phyloP scores from a whole-genome alignment of 1,140 invertebrate species.

The Pogonus chalceus region DNA sequence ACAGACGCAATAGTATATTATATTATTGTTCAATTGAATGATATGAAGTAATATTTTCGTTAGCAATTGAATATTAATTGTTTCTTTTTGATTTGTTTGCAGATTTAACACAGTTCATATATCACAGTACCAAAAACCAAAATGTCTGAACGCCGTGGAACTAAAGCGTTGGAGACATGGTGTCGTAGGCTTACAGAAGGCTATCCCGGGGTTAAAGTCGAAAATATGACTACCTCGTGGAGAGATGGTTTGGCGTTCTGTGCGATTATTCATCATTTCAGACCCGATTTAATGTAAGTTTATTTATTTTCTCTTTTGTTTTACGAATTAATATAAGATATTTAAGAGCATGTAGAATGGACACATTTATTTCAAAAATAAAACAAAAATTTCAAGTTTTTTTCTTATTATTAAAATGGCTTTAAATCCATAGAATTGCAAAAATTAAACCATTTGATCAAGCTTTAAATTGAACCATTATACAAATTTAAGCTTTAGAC shows the following conservation, averaged over 20 bases:
- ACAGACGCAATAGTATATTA: conserved; percentile 10
- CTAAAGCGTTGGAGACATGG: conserved; percentile 80
- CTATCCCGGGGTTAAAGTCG: conserved; percentile 76
- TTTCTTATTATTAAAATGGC: no score
- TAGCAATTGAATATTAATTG: conserved; percentile 10
- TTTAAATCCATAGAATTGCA: no score
- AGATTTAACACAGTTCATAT: conserved; percentile 10
- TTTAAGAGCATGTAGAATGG: no score
- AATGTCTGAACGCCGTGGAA: conserved; percentile 75
- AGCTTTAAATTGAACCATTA: no score
- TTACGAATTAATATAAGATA: no score
- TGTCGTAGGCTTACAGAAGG: conserved; percentile 78
- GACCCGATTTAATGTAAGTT: conserved; percentile 94
- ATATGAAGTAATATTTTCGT: no score
- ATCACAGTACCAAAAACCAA: conserved; percentile 18
- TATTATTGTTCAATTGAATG: no score
- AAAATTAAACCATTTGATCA: no score
- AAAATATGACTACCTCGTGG: conserved; percentile 91
- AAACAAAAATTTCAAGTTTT: no score
- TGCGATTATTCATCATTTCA: conserved; percentile 90
- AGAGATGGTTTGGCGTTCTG: conserved; percentile 90
- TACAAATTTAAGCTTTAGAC: no score
- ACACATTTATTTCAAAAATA: no score
- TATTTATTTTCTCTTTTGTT: no score
- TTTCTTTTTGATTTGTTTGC: conserved; percentile 9